Percentiles rank a stretch among this genome's conserved stretches.
phyloP scores from a whole-genome alignment of 2,888 invertebrate genomes.

The Lingula anatina region DNA sequence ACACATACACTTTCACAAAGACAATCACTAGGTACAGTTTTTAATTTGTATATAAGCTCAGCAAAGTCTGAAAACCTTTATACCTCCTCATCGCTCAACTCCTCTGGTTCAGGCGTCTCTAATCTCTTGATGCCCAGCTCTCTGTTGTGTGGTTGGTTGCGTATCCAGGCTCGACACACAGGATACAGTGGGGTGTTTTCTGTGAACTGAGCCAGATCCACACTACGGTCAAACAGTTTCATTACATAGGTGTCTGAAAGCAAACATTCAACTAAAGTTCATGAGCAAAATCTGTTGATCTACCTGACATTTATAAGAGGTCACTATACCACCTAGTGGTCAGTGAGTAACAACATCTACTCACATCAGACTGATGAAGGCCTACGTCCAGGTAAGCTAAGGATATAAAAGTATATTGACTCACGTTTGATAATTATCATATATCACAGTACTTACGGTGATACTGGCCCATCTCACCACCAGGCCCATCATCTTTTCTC shows the following conservation, averaged over 20 bases:
- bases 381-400: too few relatives aligned
- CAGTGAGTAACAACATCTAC: too few relatives aligned
- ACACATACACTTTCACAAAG: too few relatives aligned
- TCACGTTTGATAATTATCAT: too few relatives aligned
- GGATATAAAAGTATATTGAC: too few relatives aligned
- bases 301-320: too few relatives aligned
- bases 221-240: constrained; percentile 89
- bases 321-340: too few relatives aligned
- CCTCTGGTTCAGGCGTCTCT: background rate
- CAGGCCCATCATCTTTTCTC: constrained; percentile 22
- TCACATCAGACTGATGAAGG: too few relatives aligned
- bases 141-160: constrained; percentile 64
- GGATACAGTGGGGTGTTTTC: constrained; percentile 87
- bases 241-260: constrained; percentile 69
- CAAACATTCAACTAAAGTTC: too few relatives aligned
- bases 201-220: constrained; percentile 86
- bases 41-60: background rate
- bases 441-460: constrained; percentile 38
- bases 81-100: background rate
- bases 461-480: constrained; percentile 18
- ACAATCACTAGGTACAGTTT: background rate
- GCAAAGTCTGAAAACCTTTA: background rate
- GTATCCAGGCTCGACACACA: constrained; percentile 91
- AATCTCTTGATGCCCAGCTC: too few relatives aligned
- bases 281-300: too few relatives aligned